These are phyloP conservation scores for Lagodon rhomboides DNA, from an alignment of 2,797 vertebrate species.

Conservation along the genomic window DNA sequence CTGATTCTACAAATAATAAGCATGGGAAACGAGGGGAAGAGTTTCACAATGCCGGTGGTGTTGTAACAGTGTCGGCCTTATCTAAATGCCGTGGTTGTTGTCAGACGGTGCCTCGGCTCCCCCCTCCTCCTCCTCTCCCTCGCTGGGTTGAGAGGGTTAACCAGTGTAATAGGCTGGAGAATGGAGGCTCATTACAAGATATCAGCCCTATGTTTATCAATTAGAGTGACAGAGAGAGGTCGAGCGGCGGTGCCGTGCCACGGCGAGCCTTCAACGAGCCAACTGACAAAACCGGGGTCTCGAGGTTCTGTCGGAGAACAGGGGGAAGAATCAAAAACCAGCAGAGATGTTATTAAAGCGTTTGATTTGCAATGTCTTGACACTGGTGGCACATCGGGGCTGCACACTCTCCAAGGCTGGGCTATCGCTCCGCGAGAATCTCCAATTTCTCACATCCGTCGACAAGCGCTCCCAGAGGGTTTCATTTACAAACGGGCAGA, in stretches of 20 bases:
- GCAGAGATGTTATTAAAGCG: constrained; percentile 82
- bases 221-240: constrained; percentile 78
- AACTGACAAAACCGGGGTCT: constrained; percentile 66
- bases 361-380: constrained; percentile 84
- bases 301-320: constrained; percentile 61
- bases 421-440: constrained; percentile 73
- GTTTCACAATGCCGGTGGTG: constrained; percentile 33
- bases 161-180: constrained; percentile 79
- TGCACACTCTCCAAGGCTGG: constrained; percentile 60
- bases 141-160: constrained; percentile 80
- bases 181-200: constrained; percentile 81
- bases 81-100: constrained; percentile 77
- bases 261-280: constrained; percentile 55
- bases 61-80: constrained; percentile 59
- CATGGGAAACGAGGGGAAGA: constrained; percentile 13
- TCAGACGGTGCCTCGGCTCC: constrained; percentile 62
- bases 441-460: constrained; percentile 81
- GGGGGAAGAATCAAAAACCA: constrained; percentile 71
- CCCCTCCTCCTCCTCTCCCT: constrained; percentile 46
- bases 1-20: constrained; percentile 52
- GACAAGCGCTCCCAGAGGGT: constrained; percentile 81
- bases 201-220: constrained; percentile 81
- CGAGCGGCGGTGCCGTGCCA: constrained; percentile 53
- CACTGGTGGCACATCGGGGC: constrained; percentile 75
- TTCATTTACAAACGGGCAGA: constrained; percentile 83